Evolutionary conservation across 2,113 vertebrate genomes (phyloP).

Genomic region (Sardina pilchardus): DNA sequence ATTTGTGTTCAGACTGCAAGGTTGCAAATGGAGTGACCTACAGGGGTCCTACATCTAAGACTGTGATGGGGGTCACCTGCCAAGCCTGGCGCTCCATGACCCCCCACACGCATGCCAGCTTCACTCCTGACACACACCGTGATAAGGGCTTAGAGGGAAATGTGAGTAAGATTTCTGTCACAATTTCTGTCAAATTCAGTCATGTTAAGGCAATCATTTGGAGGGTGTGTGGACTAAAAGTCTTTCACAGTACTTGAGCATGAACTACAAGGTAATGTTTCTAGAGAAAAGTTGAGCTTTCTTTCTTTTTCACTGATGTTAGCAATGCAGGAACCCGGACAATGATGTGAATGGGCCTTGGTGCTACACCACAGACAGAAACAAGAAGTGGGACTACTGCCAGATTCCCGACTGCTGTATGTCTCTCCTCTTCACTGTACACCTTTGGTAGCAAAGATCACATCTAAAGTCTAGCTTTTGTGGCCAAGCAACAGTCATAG

Average conservation of each 20-base stretch:
- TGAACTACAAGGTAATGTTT: neutral
- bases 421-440: neutral
- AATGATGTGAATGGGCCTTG: slow-evolving; percentile 88
- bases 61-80: slow-evolving; percentile 76
- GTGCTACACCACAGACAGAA: slow-evolving; percentile 87
- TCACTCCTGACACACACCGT: slow-evolving; percentile 79
- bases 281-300: neutral
- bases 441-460: neutral
- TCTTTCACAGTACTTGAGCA: neutral
- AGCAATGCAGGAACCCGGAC: slow-evolving; percentile 96
- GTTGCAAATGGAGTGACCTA: slow-evolving; percentile 74
- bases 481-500: neutral
- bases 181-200: neutral
- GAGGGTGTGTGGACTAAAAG: neutral
- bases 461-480: neutral
- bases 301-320: neutral
- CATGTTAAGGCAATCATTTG: no score
- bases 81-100: slow-evolving; percentile 83
- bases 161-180: slow-evolving; percentile 65
- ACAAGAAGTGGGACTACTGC: slow-evolving; percentile 89
- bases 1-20: slow-evolving; percentile 78
- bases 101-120: slow-evolving; percentile 79
- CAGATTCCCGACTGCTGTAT: slow-evolving; percentile 85
- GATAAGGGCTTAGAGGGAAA: slow-evolving; percentile 80
- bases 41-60: slow-evolving; percentile 79